These are phyloP conservation scores for Conus betulinus DNA, from an alignment of 1,140 invertebrate species.

Conservation along the genomic window DNA sequence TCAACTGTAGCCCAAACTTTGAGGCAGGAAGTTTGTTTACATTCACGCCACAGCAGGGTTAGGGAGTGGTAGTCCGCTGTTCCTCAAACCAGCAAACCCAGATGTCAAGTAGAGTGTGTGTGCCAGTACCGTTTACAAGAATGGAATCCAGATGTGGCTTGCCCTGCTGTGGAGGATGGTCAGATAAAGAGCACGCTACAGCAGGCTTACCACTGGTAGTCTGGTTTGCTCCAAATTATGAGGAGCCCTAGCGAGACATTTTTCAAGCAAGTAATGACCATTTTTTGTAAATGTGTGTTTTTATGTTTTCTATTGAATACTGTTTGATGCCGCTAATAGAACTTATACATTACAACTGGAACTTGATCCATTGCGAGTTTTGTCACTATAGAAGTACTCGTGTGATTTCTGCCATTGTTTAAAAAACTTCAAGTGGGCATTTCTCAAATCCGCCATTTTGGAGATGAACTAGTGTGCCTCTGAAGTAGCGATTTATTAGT, in stretches of 20 bases:
- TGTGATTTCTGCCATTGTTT: neutral
- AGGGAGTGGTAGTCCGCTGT: too few species aligned
- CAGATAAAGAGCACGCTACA: too few species aligned
- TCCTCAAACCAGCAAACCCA: too few species aligned
- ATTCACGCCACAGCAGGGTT: too few species aligned
- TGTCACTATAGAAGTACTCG: neutral
- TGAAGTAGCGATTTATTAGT: too few species aligned
- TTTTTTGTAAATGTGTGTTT: neutral
- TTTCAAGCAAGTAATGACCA: neutral
- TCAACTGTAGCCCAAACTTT: neutral
- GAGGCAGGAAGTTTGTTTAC: too few species aligned
- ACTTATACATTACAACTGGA: neutral
- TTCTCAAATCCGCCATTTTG: neutral
- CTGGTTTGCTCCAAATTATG: neutral
- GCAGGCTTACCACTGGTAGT: neutral
- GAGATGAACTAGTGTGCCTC: too few species aligned
- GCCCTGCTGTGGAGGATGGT: too few species aligned
- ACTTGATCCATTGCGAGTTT: neutral
- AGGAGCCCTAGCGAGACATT: neutral
- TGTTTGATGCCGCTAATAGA: neutral
- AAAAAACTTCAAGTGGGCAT: neutral
- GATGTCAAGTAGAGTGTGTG: neutral
- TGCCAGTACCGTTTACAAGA: neutral
- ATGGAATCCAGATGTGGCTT: too few species aligned
- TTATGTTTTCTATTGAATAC: neutral